phyloP scores from a whole-genome alignment of 2,888 invertebrate genomes.

The Dendrolimus pini region DNA sequence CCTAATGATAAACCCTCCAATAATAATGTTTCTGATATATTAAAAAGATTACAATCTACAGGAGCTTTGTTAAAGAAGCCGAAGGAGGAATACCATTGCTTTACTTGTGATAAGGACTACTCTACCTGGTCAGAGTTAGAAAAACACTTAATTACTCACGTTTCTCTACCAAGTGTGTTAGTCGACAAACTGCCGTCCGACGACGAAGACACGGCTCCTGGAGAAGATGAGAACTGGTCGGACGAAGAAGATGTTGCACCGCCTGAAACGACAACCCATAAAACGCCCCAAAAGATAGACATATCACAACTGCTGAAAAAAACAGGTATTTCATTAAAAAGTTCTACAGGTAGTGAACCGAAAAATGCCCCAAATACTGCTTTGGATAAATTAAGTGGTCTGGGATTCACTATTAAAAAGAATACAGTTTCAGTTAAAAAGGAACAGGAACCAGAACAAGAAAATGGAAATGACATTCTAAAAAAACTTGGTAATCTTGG shows the following conservation, averaged over 20 bases:
- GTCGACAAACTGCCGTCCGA: constrained; percentile 71
- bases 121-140: constrained; percentile 59
- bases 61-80: constrained; percentile 56
- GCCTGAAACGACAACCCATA: constrained; percentile 20
- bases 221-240: constrained; percentile 65
- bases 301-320: constrained; percentile 59
- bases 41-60: constrained; percentile 53
- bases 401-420: constrained; percentile 67
- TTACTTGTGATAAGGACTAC: constrained; percentile 71
- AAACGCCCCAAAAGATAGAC: constrained; percentile 56
- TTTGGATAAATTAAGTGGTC: constrained; percentile 57
- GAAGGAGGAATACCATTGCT: constrained; percentile 60
- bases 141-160: constrained; percentile 73
- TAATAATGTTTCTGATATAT: constrained; percentile 45
- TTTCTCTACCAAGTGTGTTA: constrained; percentile 69
- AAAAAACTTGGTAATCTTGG: constrained; percentile 58
- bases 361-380: constrained; percentile 42
- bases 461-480: constrained; percentile 39
- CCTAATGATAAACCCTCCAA: constrained; percentile 20
- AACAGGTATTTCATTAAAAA: constrained; percentile 50
- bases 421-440: constrained; percentile 51
- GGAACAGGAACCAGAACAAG: constrained; percentile 39
- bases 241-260: constrained; percentile 60
- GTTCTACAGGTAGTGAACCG: constrained; percentile 20
- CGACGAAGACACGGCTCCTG: constrained; percentile 58